Base-by-base conservation (phyloP, 2,797 vertebrate species). In the Acrocephalus scirpaceus region DNA sequence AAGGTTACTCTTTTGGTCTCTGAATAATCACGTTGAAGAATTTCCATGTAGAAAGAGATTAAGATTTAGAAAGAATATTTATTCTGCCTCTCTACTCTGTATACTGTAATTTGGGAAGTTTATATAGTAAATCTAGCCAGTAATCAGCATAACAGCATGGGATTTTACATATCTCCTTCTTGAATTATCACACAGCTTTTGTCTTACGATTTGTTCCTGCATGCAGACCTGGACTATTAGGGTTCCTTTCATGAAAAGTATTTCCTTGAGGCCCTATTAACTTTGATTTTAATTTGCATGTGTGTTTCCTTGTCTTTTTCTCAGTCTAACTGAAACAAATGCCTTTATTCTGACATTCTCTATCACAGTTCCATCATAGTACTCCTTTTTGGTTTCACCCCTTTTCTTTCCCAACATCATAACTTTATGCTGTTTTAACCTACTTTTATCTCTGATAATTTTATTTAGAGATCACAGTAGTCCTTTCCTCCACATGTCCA, bases 131-230 rank as follows among this genome's bases (percentile, higher is more conserved):
- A 91, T 93, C 71, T 85, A 87, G 18, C 10, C 22, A 82, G 50
- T 87, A 82, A 95, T 91, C 93, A 93, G 60, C 4, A 5, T 57
- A 94, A 84, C 66, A 93, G 66, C 53, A 27, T 44, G 50, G 72
- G 51, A 92, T 90, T 92, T 95, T 73, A 53, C 60, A 60, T 78
- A 72, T 53, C 79, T 93, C 38, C 50, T 34, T n/a, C 50, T n/a
- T 95, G 76, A 93, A 86, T 93, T 94, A 90, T 88, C 83, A 82
- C 51, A 65, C 30, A 50, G 60, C 27, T 91, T 95, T 93, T 93
- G 66, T 89, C 67, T 92, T 71, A 86, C 56, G 78, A 75, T 91
- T 92, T 87, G 54, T n/a, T 95, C 38, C 27, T 92, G 54, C 89
- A 75, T 72, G 26, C 27, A 42, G 36, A 21, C 29, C 32, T 93